Evolutionary conservation across 53 echinoderm and acorn worm genomes (phyloP).

Genomic region (Holothuria scabra): DNA sequence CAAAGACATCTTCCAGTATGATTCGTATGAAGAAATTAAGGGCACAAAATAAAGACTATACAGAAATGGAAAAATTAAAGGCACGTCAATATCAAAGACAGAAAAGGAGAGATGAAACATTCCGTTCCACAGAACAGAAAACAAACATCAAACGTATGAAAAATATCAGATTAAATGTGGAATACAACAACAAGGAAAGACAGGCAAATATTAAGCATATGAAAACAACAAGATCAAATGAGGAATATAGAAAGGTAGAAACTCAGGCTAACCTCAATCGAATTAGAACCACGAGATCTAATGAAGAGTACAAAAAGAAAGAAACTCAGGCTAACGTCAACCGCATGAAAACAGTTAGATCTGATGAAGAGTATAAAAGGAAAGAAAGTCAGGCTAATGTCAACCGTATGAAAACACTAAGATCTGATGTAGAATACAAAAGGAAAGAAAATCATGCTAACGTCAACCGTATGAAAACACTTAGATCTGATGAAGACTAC

Average conservation of each 20-base stretch:
- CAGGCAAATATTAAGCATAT: not conserved
- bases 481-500: not conserved
- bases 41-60: not conserved
- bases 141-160: constrained; percentile 8
- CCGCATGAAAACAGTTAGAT: not conserved
- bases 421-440: not conserved
- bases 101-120: too few species aligned
- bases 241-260: not conserved
- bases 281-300: not conserved
- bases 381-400: not conserved
- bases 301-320: not conserved
- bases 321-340: not conserved
- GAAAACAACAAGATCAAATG: not conserved
- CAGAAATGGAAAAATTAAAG: too few species aligned
- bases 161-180: not conserved
- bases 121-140: too few species aligned
- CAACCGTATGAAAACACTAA: not conserved
- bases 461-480: not conserved
- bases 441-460: not conserved
- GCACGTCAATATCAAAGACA: too few species aligned
- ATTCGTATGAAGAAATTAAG: constrained; percentile 9
- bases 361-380: not conserved
- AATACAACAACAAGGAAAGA: constrained; percentile 9
- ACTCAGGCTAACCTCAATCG: not conserved
- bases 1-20: not conserved